A percentile compares a stretch with the other conserved stretches of the same genome.
These are phyloP conservation scores for Malurus alboscapulatus DNA, from an alignment of 2,113 vertebrate species.

Conservation along the genomic window DNA sequence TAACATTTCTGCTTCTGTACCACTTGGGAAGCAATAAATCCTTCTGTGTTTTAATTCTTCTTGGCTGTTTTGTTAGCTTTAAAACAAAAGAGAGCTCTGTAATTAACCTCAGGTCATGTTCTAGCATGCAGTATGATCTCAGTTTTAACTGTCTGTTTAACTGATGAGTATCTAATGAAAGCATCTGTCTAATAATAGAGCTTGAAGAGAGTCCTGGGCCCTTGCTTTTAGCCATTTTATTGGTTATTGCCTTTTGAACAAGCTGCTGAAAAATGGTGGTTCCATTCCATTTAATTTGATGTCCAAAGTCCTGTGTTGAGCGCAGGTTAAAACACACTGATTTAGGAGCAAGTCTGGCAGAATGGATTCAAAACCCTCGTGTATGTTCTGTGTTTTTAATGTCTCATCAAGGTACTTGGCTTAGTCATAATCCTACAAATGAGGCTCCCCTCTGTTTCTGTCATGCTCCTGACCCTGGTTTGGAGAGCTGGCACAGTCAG, in stretches of 20 bases:
- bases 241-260: not conserved
- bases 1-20: not conserved
- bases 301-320: not conserved
- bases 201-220: not conserved
- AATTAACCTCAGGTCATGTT: not conserved
- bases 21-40: not conserved
- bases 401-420: not conserved
- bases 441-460: not conserved
- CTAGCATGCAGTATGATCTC: not conserved
- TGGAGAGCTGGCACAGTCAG: not conserved
- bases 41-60: not conserved
- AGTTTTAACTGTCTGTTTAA: not conserved
- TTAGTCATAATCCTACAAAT: not conserved
- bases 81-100: not conserved
- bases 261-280: not conserved
- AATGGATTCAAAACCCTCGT: not conserved
- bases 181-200: not conserved
- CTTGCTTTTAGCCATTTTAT: not conserved
- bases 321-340: rapidly evolving
- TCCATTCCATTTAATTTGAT: not conserved
- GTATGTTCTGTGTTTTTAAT: not conserved
- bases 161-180: not conserved
- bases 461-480: rapidly evolving
- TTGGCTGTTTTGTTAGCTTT: not conserved
- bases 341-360: not conserved